Percentiles rank a stretch among this genome's conserved stretches.
These are phyloP conservation scores for Heliopora coerulea DNA, from an alignment of 92 coral and sea anemone genomes.

Conservation along the genomic window DNA sequence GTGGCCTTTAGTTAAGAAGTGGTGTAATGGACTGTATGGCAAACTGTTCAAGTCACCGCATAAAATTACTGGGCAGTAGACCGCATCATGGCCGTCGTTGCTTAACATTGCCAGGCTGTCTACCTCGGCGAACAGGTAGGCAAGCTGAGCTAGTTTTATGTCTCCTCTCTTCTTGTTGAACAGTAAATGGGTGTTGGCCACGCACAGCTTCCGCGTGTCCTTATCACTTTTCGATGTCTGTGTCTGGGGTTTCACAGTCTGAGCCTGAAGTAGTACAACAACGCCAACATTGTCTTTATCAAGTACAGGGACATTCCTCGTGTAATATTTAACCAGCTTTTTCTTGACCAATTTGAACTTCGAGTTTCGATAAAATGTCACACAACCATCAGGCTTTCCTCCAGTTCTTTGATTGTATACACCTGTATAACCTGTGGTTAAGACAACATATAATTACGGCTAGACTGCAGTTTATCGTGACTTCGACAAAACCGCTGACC, in stretches of 20 bases:
- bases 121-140: slow-evolving; percentile 81
- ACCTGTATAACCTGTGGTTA: slow-evolving; percentile 65
- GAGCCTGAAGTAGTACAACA: slow-evolving; percentile 61
- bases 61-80: slow-evolving; percentile 62
- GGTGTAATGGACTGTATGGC: slow-evolving; percentile 80
- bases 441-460: too few relatives aligned
- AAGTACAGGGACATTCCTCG: slow-evolving; percentile 62
- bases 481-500: too few relatives aligned
- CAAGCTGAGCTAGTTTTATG: slow-evolving; percentile 81
- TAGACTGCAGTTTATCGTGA: too few relatives aligned
- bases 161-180: slow-evolving; percentile 94
- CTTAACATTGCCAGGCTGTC: slow-evolving; percentile 52
- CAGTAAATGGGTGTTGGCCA: slow-evolving; percentile 86
- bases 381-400: slow-evolving; percentile 91
- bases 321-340: slow-evolving; percentile 59
- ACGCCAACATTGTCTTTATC: slow-evolving; percentile 87
- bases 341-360: slow-evolving; percentile 64
- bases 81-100: slow-evolving; percentile 14
- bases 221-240: slow-evolving; percentile 27
- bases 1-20: slow-evolving; percentile 59
- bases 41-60: slow-evolving; percentile 92
- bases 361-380: slow-evolving; percentile 67
- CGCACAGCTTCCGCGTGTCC: slow-evolving; percentile 54
- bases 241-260: not conserved
- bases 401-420: slow-evolving; percentile 88